Percentiles rank a stretch among this genome's conserved stretches.
These are phyloP conservation scores for Rissa tridactyla DNA, from an alignment of 2,113 vertebrate genomes.

Conservation along the genomic window DNA sequence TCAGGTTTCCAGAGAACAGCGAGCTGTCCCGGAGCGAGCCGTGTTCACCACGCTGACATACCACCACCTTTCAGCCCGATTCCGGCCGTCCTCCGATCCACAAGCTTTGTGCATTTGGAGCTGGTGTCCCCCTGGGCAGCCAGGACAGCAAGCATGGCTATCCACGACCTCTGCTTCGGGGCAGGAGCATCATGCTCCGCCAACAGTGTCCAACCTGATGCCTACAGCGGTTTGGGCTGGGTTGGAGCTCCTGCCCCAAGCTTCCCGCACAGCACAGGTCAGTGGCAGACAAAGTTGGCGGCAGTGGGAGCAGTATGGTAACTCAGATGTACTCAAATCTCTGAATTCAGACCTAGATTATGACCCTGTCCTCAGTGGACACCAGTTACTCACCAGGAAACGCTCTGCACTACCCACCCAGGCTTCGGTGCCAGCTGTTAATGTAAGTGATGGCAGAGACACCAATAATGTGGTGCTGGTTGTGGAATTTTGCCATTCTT, in stretches of 20 bases:
- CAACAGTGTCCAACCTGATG: neutral
- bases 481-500: neutral
- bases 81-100: neutral
- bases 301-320: fast-evolving
- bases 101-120: fast-evolving
- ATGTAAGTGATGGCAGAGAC: neutral
- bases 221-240: neutral
- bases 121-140: fast-evolving
- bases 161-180: too few species aligned
- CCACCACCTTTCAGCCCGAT: fast-evolving
- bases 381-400: neutral
- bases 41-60: neutral
- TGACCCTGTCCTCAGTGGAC: neutral
- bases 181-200: neutral
- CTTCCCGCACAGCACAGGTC: neutral
- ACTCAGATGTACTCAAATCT: neutral
- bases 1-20: neutral
- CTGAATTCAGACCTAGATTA: neutral
- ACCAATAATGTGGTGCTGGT: fast-evolving
- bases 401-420: neutral
- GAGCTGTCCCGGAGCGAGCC: neutral
- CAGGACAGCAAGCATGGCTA: neutral
- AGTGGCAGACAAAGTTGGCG: neutral
- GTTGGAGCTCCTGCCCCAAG: fast-evolving
- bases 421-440: neutral